Conservation (phyloP, 1,140 invertebrate genomes). For the Apis florea region DNA sequence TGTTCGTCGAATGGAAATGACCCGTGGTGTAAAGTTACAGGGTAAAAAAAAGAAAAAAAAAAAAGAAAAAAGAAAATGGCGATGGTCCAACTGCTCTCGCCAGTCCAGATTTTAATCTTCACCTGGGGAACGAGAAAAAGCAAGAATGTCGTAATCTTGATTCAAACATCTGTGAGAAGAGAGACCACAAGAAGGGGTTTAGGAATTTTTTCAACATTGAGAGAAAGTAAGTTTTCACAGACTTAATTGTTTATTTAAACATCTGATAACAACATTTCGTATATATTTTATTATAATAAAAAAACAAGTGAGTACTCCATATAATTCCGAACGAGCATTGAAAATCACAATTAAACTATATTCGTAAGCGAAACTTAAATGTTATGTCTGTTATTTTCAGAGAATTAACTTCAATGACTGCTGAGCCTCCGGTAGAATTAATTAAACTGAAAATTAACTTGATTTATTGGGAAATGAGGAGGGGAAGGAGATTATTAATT, state of each 20-base stretch:
- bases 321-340: neutral
- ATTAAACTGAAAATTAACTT: constrained; percentile 28
- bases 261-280: neutral
- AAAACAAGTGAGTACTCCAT: neutral
- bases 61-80: constrained; percentile 23
- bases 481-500: constrained; percentile 23
- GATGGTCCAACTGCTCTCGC: constrained; percentile 40
- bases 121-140: constrained; percentile 38
- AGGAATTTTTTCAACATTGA: constrained; percentile 16
- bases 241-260: neutral
- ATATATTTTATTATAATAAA: neutral
- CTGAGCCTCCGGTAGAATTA: neutral
- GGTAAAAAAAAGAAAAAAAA: constrained; percentile 4
- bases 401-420: constrained; percentile 19
- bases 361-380: constrained; percentile 8
- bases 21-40: constrained; percentile 40
- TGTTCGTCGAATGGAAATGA: constrained; percentile 31
- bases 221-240: neutral
- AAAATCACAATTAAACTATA: neutral
- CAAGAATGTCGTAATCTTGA: constrained; percentile 55
- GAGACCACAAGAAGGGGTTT: neutral
- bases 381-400: constrained; percentile 11
- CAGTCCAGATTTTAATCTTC: constrained; percentile 53
- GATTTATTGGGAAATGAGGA: neutral
- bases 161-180: constrained; percentile 50